These are phyloP conservation scores for Brassicogethes aeneus DNA, from an alignment of 2,888 invertebrate genomes.

Conservation along the genomic window DNA sequence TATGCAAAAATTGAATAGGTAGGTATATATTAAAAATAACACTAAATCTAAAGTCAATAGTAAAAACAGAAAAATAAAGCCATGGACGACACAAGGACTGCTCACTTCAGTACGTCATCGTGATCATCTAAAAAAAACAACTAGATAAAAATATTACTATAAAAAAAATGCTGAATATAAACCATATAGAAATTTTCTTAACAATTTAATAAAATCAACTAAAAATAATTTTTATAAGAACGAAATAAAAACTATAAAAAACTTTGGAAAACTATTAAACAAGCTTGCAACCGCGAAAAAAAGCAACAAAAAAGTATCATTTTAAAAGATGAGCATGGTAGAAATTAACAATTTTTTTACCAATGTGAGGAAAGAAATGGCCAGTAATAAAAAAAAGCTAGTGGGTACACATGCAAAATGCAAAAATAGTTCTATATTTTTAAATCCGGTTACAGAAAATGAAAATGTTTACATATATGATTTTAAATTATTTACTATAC, in stretches of 20 bases:
- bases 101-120: too few species aligned
- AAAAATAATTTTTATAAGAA: too few species aligned
- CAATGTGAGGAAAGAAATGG: too few species aligned
- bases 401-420: neutral
- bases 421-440: neutral
- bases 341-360: neutral
- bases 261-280: neutral
- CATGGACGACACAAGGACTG: too few species aligned
- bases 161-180: neutral
- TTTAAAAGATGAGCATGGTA: neutral
- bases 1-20: neutral
- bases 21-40: neutral
- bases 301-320: too few species aligned
- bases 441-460: neutral
- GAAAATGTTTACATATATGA: neutral
- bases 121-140: slow-evolving; percentile 4
- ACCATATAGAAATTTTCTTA: too few species aligned
- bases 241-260: too few species aligned
- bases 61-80: too few species aligned
- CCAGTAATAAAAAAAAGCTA: too few species aligned
- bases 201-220: too few species aligned
- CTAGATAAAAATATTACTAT: slow-evolving; percentile 8
- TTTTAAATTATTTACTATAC: too few species aligned
- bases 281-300: neutral
- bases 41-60: too few species aligned